Evolutionary conservation across 2,113 vertebrate species (phyloP).

Genomic region (Tursiops truncatus): DNA sequence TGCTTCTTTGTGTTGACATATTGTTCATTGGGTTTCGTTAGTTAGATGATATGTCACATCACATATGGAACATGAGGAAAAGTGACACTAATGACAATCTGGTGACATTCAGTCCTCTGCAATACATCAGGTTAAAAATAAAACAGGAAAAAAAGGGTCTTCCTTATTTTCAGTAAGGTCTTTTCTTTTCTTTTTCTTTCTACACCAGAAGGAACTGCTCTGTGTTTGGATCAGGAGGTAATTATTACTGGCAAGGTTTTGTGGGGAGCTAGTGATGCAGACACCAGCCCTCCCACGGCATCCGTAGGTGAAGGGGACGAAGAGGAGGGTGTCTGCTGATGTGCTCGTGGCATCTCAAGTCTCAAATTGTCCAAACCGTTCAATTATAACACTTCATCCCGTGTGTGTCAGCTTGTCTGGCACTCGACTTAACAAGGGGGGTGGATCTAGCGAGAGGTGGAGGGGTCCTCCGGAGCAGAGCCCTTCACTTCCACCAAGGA

Average conservation of each 20-base stretch:
- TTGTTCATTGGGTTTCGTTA: constrained; percentile 71
- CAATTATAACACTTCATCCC: constrained; percentile 77
- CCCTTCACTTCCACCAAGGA: constrained; percentile 47
- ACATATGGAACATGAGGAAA: constrained; percentile 80
- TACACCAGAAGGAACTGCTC: constrained; percentile 57
- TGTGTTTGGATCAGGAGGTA: constrained; percentile 79
- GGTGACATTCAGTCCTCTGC: constrained; percentile 72
- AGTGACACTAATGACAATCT: constrained; percentile 79
- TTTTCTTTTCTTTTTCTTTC: constrained; percentile 65
- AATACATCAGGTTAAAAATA: constrained; percentile 81
- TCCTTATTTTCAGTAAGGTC: constrained; percentile 73
- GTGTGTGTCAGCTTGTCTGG: constrained; percentile 67
- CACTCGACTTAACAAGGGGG: constrained; percentile 24
- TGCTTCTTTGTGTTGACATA: constrained; percentile 78
- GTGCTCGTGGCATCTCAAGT: constrained; percentile 68
- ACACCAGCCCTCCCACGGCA: constrained; percentile 75
- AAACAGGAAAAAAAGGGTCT: constrained; percentile 69
- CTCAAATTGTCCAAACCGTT: constrained; percentile 81
- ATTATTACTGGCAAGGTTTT: constrained; percentile 81
- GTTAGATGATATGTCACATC: constrained; percentile 74
- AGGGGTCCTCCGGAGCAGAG: constrained; percentile 46
- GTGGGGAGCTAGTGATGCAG: constrained; percentile 78
- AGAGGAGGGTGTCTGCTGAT: constrained; percentile 74
- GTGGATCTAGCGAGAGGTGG: constrained; percentile 3
- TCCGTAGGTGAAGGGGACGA: constrained; percentile 77